These are phyloP conservation scores for Plagodis pulveraria DNA, from an alignment of 2,888 invertebrate species.

Conservation along the genomic window DNA sequence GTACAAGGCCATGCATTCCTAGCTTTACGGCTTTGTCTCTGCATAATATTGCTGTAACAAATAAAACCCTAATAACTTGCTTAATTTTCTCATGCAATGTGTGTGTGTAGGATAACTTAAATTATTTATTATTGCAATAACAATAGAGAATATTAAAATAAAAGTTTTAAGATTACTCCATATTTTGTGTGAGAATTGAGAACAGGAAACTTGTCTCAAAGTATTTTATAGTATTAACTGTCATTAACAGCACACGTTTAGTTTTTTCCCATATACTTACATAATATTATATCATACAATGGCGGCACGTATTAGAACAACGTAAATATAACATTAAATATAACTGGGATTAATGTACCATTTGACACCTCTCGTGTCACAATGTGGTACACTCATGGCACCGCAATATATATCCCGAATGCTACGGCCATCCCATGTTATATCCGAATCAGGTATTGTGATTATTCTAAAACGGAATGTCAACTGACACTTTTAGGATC, in stretches of 20 bases:
- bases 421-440: background rate
- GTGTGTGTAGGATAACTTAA: constrained; percentile 22
- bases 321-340: background rate
- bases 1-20: constrained; percentile 33
- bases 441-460: background rate
- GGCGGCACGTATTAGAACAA: too few species aligned
- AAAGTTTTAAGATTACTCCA: background rate
- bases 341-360: background rate
- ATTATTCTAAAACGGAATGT: background rate
- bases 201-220: too few species aligned
- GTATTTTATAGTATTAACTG: too few species aligned
- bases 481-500: too few species aligned
- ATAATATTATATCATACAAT: too few species aligned
- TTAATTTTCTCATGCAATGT: constrained; percentile 24
- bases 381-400: background rate
- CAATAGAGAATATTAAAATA: constrained; percentile 8
- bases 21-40: constrained; percentile 31
- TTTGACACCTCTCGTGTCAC: background rate
- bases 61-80: constrained; percentile 22
- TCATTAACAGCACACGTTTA: too few species aligned
- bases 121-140: constrained; percentile 17
- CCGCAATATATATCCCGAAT: background rate
- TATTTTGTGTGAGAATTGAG: too few species aligned
- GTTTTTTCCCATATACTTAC: too few species aligned
- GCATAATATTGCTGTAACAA: constrained; percentile 27